Evolutionary conservation across 2,797 vertebrate species (phyloP).

Genomic region (Mycteria americana): DNA sequence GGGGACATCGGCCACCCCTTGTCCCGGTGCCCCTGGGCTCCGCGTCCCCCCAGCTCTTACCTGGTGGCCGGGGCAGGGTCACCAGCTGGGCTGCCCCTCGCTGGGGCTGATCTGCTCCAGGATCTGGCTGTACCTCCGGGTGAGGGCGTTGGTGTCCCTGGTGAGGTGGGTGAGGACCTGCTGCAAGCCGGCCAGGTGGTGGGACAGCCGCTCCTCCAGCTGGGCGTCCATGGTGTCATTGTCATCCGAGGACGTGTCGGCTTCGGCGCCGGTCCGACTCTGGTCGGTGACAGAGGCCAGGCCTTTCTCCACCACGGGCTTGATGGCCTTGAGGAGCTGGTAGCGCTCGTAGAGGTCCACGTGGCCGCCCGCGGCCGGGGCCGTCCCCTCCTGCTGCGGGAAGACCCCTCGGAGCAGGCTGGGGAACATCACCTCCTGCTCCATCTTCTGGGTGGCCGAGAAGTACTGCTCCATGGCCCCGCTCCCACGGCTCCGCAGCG

Average conservation of each 20-base stretch:
- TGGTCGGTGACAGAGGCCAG: slow-evolving; percentile 46
- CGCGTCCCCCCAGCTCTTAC: background rate
- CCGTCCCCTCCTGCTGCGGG: no score
- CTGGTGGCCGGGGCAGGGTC: background rate
- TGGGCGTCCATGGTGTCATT: slow-evolving; percentile 59
- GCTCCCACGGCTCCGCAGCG: no score
- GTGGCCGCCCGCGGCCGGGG: background rate
- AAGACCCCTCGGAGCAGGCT: no score
- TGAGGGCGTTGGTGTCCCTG: slow-evolving; percentile 78
- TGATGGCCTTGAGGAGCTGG: slow-evolving; percentile 81
- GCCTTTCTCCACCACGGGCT: slow-evolving; percentile 77
- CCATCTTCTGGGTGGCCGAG: no score
- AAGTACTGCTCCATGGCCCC: no score
- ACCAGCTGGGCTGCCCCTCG: slow-evolving; percentile 23
- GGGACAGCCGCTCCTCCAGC: slow-evolving; percentile 79
- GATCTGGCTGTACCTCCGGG: slow-evolving; percentile 85
- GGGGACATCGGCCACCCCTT: background rate
- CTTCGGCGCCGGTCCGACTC: rapidly evolving
- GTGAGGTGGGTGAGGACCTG: slow-evolving; percentile 81
- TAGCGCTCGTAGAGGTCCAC: slow-evolving; percentile 79
- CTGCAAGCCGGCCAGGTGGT: slow-evolving; percentile 84
- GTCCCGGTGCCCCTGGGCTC: background rate
- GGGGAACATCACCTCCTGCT: no score
- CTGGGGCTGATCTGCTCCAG: slow-evolving; percentile 68
- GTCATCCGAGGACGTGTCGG: background rate